phyloP scores from a whole-genome alignment of 1,140 invertebrate species.

The Drosophila lacteicornis region DNA sequence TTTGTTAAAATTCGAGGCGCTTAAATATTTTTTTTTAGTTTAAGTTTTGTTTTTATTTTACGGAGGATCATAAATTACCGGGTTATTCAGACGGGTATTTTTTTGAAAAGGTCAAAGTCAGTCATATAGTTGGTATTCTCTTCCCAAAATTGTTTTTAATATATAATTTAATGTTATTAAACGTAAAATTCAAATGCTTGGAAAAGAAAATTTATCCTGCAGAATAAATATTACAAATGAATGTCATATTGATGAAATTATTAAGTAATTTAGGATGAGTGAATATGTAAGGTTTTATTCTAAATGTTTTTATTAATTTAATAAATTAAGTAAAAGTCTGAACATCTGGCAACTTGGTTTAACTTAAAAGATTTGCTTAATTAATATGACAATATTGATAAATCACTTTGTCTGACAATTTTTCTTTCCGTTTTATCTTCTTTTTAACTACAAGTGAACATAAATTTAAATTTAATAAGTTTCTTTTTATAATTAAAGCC shows the following conservation, averaged over 20 bases:
- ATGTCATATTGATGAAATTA: too few species aligned
- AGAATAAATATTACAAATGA: background rate
- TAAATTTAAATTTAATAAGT: background rate
- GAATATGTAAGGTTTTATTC: too few species aligned
- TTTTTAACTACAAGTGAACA: too few species aligned
- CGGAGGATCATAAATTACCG: constrained; percentile 3
- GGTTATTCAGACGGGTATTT: background rate
- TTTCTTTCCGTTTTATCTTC: background rate
- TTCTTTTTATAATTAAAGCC: background rate
- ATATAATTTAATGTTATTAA: background rate
- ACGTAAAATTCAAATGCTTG: background rate
- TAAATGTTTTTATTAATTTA: too few species aligned
- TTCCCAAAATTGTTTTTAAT: background rate
- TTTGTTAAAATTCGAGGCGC: constrained; percentile 6
- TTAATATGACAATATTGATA: background rate
- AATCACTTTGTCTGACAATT: background rate
- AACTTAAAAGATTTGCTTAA: too few species aligned
- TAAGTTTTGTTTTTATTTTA: background rate
- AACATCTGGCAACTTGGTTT: too few species aligned
- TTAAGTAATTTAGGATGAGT: too few species aligned
- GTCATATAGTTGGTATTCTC: background rate
- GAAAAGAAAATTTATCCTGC: background rate
- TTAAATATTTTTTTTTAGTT: background rate
- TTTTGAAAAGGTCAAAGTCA: background rate
- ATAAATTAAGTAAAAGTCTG: too few species aligned